phyloP scores from a whole-genome alignment of 2,113 vertebrate species.

The Myiopsitta monachus region DNA sequence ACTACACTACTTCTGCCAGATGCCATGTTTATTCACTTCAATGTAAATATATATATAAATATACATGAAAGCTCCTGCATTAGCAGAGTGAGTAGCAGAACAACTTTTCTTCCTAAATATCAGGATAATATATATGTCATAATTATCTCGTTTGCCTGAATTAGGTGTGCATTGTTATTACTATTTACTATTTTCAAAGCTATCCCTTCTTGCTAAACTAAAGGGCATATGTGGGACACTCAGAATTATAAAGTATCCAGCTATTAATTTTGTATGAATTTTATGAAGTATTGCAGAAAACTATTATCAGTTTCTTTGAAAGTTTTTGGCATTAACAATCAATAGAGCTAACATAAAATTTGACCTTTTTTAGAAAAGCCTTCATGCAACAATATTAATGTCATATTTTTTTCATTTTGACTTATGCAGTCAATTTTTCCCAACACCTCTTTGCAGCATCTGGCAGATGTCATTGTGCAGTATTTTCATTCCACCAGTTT shows the following conservation, averaged over 20 bases:
- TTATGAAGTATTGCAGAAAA: background rate
- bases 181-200: background rate
- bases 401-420: background rate
- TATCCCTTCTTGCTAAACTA: background rate
- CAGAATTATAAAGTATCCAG: background rate
- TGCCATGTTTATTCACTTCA: background rate
- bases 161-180: background rate
- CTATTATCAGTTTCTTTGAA: background rate
- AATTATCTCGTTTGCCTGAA: background rate
- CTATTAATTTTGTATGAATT: background rate
- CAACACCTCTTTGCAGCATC: background rate
- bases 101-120: background rate
- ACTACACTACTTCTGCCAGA: background rate
- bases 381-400: background rate
- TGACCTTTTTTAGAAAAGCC: background rate
- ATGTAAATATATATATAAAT: background rate
- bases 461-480: background rate
- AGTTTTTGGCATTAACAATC: background rate
- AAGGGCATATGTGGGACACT: background rate
- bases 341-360: background rate
- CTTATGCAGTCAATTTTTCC: background rate
- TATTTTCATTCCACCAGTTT: background rate
- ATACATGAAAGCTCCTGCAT: background rate
- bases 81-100: background rate
- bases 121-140: background rate